phyloP scores from a whole-genome alignment of 2,797 vertebrate species.

The Todus mexicanus region DNA sequence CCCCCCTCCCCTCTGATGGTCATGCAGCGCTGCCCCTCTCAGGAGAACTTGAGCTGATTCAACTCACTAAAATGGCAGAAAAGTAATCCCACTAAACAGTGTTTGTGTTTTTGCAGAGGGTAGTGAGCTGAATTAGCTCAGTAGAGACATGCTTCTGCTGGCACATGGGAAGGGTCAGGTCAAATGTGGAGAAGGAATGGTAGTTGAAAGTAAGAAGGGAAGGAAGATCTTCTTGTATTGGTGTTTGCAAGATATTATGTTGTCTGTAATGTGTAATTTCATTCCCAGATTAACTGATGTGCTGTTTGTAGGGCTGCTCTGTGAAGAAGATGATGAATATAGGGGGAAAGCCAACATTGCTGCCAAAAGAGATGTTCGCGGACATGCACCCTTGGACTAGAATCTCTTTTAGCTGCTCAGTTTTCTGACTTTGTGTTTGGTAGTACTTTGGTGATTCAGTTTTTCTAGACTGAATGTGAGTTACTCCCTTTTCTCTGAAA shows the following conservation, averaged over 20 bases:
- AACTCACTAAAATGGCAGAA: not conserved
- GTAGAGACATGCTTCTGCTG: not conserved
- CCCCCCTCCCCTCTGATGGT: not conserved
- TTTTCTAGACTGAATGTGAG: not conserved
- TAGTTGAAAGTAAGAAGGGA: not conserved
- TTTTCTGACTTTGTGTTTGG: not conserved
- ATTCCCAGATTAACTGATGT: not conserved
- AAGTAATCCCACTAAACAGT: not conserved
- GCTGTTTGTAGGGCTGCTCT: not conserved
- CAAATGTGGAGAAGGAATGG: not conserved
- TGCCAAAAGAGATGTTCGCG: not conserved
- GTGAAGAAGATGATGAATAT: not conserved
- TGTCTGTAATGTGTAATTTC: not conserved
- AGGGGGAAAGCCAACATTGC: not conserved
- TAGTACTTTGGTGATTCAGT: not conserved
- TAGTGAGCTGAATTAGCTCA: not conserved
- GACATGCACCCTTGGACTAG: not conserved
- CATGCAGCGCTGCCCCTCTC: not conserved
- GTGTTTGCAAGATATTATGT: not conserved
- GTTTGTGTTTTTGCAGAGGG: not conserved
- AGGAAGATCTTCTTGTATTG: not conserved
- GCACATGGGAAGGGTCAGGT: not conserved
- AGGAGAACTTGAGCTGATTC: not conserved
- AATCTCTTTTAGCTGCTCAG: not conserved
- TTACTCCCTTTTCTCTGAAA: not conserved